A percentile compares a stretch with the other conserved stretches of the same genome.
Evolutionary conservation across 2,797 vertebrate species (phyloP).

Genomic region (Falco concolor): DNA sequence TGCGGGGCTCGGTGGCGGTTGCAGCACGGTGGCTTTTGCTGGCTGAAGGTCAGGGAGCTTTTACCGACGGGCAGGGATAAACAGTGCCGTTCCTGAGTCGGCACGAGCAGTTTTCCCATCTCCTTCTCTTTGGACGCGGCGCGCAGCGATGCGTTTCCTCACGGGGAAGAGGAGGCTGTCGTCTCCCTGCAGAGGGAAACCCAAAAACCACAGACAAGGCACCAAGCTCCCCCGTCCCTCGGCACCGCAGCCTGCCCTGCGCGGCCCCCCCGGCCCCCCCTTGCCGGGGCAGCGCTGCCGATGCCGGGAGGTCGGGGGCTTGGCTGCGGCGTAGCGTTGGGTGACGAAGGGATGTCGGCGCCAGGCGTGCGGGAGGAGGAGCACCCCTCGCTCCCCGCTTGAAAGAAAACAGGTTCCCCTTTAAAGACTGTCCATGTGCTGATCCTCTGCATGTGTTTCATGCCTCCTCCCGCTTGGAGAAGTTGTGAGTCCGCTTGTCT

Average conservation of each 20-base stretch:
- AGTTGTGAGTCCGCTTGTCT: slow-evolving; percentile 86
- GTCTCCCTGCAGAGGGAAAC: slow-evolving; percentile 61
- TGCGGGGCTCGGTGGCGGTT: background rate
- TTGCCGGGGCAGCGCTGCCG: background rate
- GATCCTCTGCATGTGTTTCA: slow-evolving; percentile 91
- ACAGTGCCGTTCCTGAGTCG: fast-evolving
- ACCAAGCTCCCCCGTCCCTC: background rate
- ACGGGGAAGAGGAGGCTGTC: background rate
- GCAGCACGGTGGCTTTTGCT: background rate
- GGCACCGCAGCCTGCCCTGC: background rate
- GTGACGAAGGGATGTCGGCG: background rate
- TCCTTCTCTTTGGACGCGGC: background rate
- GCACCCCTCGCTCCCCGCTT: slow-evolving; percentile 18
- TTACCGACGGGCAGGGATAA: background rate
- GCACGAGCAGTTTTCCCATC: background rate
- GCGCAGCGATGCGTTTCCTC: background rate
- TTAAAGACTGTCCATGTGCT: slow-evolving; percentile 92
- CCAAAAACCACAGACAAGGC: slow-evolving; percentile 66
- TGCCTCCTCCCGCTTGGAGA: slow-evolving; percentile 84
- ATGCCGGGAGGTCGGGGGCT: background rate
- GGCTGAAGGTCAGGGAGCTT: background rate
- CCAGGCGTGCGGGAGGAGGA: slow-evolving; percentile 24
- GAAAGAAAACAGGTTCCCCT: slow-evolving; percentile 81
- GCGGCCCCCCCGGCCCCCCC: background rate
- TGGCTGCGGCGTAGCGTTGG: background rate